A percentile compares a stretch with the other conserved stretches of the same genome.
phyloP scores from a whole-genome alignment of 2,113 vertebrate genomes.

The Sula dactylatra region DNA sequence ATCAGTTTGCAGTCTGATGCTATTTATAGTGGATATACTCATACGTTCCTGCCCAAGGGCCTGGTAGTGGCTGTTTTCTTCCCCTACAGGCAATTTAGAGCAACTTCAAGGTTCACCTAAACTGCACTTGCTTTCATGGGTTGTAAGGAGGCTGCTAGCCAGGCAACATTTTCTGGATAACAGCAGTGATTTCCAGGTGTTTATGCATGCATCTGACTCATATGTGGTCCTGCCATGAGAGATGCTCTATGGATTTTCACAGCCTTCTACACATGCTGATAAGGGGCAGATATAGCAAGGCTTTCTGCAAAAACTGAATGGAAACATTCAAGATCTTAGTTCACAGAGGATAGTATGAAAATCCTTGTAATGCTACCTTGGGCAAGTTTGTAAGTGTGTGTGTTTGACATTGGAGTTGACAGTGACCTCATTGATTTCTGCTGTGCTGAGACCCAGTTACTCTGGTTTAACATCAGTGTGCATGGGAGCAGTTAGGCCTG shows the following conservation, averaged over 20 bases:
- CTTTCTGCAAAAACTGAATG: background rate
- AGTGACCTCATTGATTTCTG: slow-evolving; percentile 13
- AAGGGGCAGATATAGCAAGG: background rate
- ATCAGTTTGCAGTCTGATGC: background rate
- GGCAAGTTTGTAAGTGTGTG: background rate
- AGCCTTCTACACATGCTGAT: background rate
- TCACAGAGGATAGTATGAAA: background rate
- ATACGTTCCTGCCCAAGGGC: background rate
- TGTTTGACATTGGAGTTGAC: background rate
- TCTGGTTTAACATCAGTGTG: background rate
- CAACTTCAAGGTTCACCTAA: background rate
- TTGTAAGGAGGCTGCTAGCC: background rate
- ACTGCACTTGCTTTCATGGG: background rate
- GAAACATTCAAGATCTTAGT: background rate
- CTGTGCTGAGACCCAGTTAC: background rate
- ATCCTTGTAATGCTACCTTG: background rate
- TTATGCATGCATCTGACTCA: background rate
- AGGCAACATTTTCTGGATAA: background rate
- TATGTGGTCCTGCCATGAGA: background rate
- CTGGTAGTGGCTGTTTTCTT: background rate
- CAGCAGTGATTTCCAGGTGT: background rate
- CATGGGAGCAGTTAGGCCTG: background rate
- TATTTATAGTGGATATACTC: background rate
- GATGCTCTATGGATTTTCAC: background rate
- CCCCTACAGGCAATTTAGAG: background rate